Evolutionary conservation across 2,797 vertebrate genomes (phyloP), one percentile per base, ranked within the genome.

Genomic region (Simalia tracyae): DNA sequence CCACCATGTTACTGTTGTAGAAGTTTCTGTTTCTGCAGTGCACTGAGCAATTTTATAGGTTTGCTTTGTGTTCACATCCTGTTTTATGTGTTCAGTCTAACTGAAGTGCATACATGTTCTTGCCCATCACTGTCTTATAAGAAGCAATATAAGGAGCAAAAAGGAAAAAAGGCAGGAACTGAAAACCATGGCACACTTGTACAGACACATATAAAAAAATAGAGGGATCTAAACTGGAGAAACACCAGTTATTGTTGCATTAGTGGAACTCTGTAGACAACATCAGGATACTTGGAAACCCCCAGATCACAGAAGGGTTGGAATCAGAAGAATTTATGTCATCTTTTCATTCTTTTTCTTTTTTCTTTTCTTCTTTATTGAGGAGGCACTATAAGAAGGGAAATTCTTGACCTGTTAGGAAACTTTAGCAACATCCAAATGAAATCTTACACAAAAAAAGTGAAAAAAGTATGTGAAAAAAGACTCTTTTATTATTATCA

Each of bases 381-480:
- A 36, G 31, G 63, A 91, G 42, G 10, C 22, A 24, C 50, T 60
- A 17, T 60, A 60, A 60, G 15, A 19, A 31, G 11, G 56, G 61
- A 81, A 2, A 17, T 17, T 50, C 54, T 50, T 76, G 19, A n/a
- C 59, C 57, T 4, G 11, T 57, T 19, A 15, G 63, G 50, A 72
- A 57, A 63, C 22, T 15, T 14, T 59, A 22, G 90, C 22, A 7
- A 15, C 86, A 8, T 50, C 84, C 28, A 86, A 42, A 66, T 11
- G 1, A 50, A 68, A 24, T 86, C 22, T 84, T 91, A 93, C 66
- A 95, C 96, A 93, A 7, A 96, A 97, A 95, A 94, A 26, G 26
- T 66, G 36, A 2, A 5, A 5, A 54, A 54, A 66, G 92, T 26
- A 26, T 92, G 81, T 31, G 42, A 85, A 31, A 81, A 59, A 7